Evolutionary conservation across 2,113 vertebrate genomes (phyloP), one percentile per base, ranked within the genome.

Genomic region (Sceloporus tristichus): DNA sequence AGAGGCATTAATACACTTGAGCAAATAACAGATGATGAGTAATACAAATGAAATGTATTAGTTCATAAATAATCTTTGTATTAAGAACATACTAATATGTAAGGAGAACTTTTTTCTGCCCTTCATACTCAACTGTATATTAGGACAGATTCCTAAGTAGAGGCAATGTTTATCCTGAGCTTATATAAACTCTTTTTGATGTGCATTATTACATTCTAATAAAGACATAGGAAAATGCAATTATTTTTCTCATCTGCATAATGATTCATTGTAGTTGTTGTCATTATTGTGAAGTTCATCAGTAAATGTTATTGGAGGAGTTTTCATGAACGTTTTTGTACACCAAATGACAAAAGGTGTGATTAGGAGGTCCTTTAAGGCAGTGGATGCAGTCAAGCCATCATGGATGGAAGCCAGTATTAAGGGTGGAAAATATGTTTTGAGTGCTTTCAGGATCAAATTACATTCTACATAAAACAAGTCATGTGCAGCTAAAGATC

Each of bases 1-100:
- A 71, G 18, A 62, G 85, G 66, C 59, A 92, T 92, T 92, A 93
- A 54, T 80, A 91, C 92, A 92, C 90, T 94, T 91, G 90, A 94
- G 89, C 53, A 94, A 91, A 91, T 87, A 89, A 38, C 59, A 42
- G 85, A 85, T 88, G 92, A 65, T 89, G 93, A 71, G 48, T 90
- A 92, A 92, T 85, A 89, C 29, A 92, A 88, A 88, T 87, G 91
- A 91, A 71, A 94, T 88, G 70, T 89, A 89, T 88, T 87, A 42
- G 38, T 86, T 86, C 75, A 34, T 68, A 86, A 85, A 87, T 89
- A 27, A 0, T 82, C 90, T 94, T 92, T 86, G 70, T 82, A 56
- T 85, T 94, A 90, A 70, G 82, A 91, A 91, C 38, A n/a, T 88
- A 90, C 90, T 84, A 82, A 86, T 59, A 90, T 94, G 79, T 74